A percentile compares a stretch with the other conserved stretches of the same genome.
Conservation (phyloP, 2,797 vertebrate species). For the Eutrigla gurnardus region DNA sequence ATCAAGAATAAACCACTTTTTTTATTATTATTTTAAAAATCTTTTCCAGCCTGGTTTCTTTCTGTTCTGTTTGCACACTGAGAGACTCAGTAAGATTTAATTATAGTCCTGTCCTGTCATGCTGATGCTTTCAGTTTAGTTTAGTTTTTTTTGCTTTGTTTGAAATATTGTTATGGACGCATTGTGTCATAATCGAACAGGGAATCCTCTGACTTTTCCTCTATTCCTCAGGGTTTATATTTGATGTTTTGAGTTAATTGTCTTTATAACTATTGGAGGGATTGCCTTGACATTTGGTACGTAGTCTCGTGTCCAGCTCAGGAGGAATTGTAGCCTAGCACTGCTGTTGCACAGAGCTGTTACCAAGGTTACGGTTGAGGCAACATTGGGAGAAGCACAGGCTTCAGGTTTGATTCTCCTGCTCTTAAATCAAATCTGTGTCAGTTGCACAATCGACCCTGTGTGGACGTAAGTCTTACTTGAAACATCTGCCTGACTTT, state of each 20-base stretch:
- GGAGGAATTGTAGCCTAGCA: background rate
- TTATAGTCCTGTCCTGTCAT: background rate
- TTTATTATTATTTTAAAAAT: background rate
- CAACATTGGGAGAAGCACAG: background rate
- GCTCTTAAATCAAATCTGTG: background rate
- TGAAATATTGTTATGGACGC: background rate
- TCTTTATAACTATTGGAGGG: background rate
- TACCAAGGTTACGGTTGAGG: background rate
- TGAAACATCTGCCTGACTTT: conserved; percentile 97
- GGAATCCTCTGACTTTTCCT: background rate
- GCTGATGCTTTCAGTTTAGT: background rate
- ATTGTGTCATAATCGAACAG: background rate
- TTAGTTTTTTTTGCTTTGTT: background rate
- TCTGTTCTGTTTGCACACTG: background rate
- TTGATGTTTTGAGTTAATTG: background rate
- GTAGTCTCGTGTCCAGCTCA: background rate
- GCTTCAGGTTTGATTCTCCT: background rate
- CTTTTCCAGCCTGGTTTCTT: background rate
- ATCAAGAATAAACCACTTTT: background rate
- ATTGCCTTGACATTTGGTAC: background rate
- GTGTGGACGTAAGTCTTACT: conserved; percentile 80
- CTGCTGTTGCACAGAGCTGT: background rate
- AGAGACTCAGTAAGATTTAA: background rate
- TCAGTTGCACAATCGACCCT: background rate
- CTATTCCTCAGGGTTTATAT: background rate